phyloP scores from a whole-genome alignment of 2,113 vertebrate species.

The Nothoprocta pentlandii region DNA sequence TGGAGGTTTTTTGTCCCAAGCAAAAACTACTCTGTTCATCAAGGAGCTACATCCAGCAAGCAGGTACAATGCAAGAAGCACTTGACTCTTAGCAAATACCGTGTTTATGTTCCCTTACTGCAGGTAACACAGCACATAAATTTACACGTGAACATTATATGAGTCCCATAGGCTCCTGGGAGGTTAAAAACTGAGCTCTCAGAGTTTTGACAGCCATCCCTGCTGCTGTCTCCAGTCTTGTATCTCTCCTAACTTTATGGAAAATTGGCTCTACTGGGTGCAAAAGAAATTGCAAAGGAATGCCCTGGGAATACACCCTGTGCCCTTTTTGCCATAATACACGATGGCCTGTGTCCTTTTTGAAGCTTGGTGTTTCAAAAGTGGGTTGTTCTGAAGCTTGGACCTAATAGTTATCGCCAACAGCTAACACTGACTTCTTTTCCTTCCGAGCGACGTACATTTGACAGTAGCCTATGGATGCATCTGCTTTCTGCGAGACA shows the following conservation, averaged over 20 bases:
- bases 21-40: neutral
- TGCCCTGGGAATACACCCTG: neutral
- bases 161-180: neutral
- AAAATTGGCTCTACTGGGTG: neutral
- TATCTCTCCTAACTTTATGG: neutral
- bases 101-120: neutral
- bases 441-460: neutral
- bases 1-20: neutral
- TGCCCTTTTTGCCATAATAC: neutral
- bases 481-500: neutral
- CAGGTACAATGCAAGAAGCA: neutral
- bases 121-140: neutral
- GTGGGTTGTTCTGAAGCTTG: neutral
- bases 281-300: neutral
- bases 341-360: neutral
- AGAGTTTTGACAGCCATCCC: neutral
- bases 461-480: neutral
- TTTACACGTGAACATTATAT: neutral
- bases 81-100: neutral
- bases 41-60: neutral
- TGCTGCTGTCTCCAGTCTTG: accelerated
- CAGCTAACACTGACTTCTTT: neutral
- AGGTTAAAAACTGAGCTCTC: neutral
- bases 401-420: neutral
- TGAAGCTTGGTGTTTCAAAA: neutral